Conservation (phyloP, 1,140 invertebrate genomes). For the Drosophila tristis region DNA sequence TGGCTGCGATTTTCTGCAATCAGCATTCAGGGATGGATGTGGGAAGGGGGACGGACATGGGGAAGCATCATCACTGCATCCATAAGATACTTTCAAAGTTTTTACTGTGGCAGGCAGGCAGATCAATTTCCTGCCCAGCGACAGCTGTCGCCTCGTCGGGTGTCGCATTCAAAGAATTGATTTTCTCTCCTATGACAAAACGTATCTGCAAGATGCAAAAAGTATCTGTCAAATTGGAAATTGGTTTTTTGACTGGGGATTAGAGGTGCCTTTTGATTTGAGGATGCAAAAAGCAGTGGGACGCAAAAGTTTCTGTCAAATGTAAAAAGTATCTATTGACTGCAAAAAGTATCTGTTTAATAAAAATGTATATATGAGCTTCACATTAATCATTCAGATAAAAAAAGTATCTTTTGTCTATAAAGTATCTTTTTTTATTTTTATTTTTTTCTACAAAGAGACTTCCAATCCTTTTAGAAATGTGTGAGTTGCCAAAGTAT, state of each 20-base stretch:
- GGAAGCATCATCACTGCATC: constrained; percentile 3
- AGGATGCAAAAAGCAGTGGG: too few relatives aligned
- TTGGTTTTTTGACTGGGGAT: constrained; percentile 13
- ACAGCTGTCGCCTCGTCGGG: constrained; percentile 51
- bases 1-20: constrained; percentile 3
- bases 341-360: not conserved
- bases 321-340: constrained; percentile 1
- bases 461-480: too few relatives aligned
- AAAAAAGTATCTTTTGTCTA: too few relatives aligned
- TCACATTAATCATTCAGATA: too few relatives aligned
- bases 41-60: too few relatives aligned
- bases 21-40: constrained; percentile 6
- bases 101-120: constrained; percentile 22
- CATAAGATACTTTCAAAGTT: constrained; percentile 58
- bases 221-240: constrained; percentile 41
- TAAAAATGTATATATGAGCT: too few relatives aligned
- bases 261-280: too few relatives aligned
- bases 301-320: not conserved
- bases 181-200: constrained; percentile 29
- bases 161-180: constrained; percentile 29
- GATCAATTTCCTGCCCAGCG: constrained; percentile 69
- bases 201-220: constrained; percentile 41
- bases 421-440: too few relatives aligned
- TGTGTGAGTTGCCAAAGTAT: not conserved
- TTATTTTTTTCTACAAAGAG: too few relatives aligned